Evolutionary conservation across 37 sponge, comb jelly and placozoan species (phyloP).

Genomic region (Corticium candelabrum): DNA sequence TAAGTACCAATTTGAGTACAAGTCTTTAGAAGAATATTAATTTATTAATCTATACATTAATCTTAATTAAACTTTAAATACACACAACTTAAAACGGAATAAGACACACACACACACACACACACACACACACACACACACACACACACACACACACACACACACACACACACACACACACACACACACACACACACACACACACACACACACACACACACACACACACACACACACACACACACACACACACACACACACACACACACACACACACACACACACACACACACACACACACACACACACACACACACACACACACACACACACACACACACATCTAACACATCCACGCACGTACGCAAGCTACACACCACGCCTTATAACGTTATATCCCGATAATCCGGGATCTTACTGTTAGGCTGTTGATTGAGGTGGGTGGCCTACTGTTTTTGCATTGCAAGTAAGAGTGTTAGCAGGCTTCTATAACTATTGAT

Average conservation of each 20-base stretch:
- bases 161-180: not conserved
- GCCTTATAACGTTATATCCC: too few relatives aligned
- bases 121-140: constrained; percentile 5
- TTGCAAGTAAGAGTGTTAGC: too few relatives aligned
- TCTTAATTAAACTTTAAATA: too few relatives aligned
- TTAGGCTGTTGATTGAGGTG: too few relatives aligned
- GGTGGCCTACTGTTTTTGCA: too few relatives aligned
- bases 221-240: constrained; percentile 2
- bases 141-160: not conserved
- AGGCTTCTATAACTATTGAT: too few relatives aligned
- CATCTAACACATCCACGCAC: not conserved
- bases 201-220: constrained; percentile 2
- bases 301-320: not conserved
- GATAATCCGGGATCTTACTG: too few relatives aligned
- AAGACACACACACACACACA: too few relatives aligned
- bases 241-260: constrained; percentile 2
- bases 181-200: not conserved
- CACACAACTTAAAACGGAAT: not conserved
- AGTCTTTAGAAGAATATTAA: too few relatives aligned
- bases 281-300: not conserved
- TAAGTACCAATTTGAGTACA: too few relatives aligned
- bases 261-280: constrained; percentile 5
- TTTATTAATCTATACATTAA: too few relatives aligned
- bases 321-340: constrained; percentile 5
- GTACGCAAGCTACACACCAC: too few relatives aligned